Evolutionary conservation across 2,797 vertebrate genomes (phyloP).

Genomic region (Oreonectes daqikongensis): DNA sequence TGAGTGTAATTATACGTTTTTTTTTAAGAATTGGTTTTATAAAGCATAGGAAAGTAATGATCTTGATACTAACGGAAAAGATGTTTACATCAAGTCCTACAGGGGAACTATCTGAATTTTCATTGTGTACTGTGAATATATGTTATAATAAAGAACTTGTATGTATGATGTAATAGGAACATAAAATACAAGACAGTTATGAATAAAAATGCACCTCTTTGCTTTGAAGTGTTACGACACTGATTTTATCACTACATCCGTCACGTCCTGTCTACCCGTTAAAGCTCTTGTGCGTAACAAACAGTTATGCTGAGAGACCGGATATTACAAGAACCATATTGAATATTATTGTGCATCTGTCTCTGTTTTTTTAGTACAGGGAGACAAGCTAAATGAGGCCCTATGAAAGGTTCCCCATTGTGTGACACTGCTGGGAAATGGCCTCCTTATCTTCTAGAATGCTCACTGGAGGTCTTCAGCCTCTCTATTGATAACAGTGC

Average conservation of each 20-base stretch:
- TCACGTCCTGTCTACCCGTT: not conserved
- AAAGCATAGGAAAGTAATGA: not conserved
- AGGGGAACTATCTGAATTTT: constrained; percentile 31
- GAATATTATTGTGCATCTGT: not conserved
- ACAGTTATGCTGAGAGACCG: constrained; percentile 1
- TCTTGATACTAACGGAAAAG: not conserved
- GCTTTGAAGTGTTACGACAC: constrained; percentile 5
- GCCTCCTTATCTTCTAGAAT: constrained; percentile 1
- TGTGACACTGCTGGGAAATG: constrained; percentile 16
- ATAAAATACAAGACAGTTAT: constrained; percentile 16
- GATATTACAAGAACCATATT: not conserved
- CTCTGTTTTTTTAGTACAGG: not conserved
- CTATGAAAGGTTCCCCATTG: constrained; percentile 10
- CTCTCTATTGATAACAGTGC: not conserved
- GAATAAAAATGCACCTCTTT: constrained; percentile 14
- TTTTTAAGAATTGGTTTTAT: not conserved
- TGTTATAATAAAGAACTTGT: constrained; percentile 45
- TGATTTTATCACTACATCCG: not conserved
- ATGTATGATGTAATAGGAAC: constrained; percentile 33
- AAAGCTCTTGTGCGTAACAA: constrained; percentile 2
- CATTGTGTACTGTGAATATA: constrained; percentile 48
- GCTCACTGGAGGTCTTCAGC: constrained; percentile 19
- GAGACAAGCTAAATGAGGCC: constrained; percentile 21
- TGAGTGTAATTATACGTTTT: not conserved
- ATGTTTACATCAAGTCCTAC: constrained; percentile 23